Conservation (phyloP, 2,888 invertebrate genomes). For the Eupeodes luniger region DNA sequence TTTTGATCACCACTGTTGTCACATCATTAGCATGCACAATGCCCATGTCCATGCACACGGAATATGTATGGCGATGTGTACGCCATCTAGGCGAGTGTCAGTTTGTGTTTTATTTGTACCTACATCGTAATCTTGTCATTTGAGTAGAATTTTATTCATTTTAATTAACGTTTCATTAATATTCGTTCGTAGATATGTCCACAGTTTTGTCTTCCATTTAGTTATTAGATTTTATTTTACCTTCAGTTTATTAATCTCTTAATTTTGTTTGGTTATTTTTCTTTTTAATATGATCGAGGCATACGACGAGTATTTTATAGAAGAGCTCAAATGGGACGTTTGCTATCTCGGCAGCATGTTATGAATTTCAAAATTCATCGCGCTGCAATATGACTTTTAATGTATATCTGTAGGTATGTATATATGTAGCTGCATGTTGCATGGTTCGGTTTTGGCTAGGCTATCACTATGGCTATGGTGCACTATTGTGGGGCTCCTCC, state of each 20-base stretch:
- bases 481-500: constrained; percentile 23
- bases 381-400: neutral
- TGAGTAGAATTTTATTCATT: constrained; percentile 63
- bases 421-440: constrained; percentile 11
- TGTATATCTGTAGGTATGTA: neutral
- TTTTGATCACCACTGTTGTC: constrained; percentile 38
- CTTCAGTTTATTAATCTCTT: constrained; percentile 33
- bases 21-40: constrained; percentile 51
- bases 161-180: constrained; percentile 66
- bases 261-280: constrained; percentile 40
- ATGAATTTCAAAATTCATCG: constrained; percentile 62
- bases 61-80: constrained; percentile 15
- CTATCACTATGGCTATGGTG: neutral
- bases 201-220: constrained; percentile 21
- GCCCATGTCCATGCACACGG: neutral
- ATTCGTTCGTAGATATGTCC: constrained; percentile 40
- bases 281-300: constrained; percentile 18
- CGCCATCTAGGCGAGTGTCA: constrained; percentile 62
- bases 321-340: constrained; percentile 3
- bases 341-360: constrained; percentile 43
- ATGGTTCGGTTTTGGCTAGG: neutral
- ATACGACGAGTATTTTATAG: neutral
- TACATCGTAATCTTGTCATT: constrained; percentile 53
- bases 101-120: constrained; percentile 29
- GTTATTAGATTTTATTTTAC: constrained; percentile 44